These are phyloP conservation scores for Alloscopus bannaensis DNA, from an alignment of 2,888 invertebrate species.

Conservation along the genomic window DNA sequence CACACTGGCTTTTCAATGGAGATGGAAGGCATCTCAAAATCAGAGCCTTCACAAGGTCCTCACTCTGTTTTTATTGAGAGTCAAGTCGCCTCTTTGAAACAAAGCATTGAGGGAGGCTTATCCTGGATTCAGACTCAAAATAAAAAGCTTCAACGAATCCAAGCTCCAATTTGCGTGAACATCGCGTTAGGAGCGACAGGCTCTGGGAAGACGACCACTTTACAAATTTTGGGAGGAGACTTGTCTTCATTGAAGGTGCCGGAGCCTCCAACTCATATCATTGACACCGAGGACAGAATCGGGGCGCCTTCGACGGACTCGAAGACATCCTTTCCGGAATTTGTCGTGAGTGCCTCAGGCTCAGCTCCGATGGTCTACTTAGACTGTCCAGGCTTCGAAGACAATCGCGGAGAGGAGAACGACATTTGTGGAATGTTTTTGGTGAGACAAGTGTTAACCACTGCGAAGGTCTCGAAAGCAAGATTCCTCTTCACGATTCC, in stretches of 20 bases:
- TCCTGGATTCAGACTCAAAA: too few relatives aligned
- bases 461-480: not conserved
- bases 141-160: too few relatives aligned
- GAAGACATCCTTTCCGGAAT: slow-evolving; percentile 5
- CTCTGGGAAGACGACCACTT: slow-evolving; percentile 6
- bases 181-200: slow-evolving; percentile 15
- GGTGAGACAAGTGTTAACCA: not conserved
- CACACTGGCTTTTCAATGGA: too few relatives aligned
- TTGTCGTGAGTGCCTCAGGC: not conserved
- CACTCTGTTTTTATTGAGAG: too few relatives aligned
- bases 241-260: too few relatives aligned
- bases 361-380: not conserved
- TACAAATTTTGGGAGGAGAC: not conserved
- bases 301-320: not conserved
- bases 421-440: not conserved
- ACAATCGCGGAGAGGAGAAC: not conserved
- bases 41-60: too few relatives aligned
- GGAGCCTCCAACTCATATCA: too few relatives aligned
- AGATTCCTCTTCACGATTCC: not conserved
- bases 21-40: too few relatives aligned
- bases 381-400: slow-evolving; percentile 17
- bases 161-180: too few relatives aligned
- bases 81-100: too few relatives aligned
- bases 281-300: not conserved
- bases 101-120: too few relatives aligned